Base-by-base conservation (phyloP, 2,797 vertebrate species). In the Scolopax bukidnonensis region DNA sequence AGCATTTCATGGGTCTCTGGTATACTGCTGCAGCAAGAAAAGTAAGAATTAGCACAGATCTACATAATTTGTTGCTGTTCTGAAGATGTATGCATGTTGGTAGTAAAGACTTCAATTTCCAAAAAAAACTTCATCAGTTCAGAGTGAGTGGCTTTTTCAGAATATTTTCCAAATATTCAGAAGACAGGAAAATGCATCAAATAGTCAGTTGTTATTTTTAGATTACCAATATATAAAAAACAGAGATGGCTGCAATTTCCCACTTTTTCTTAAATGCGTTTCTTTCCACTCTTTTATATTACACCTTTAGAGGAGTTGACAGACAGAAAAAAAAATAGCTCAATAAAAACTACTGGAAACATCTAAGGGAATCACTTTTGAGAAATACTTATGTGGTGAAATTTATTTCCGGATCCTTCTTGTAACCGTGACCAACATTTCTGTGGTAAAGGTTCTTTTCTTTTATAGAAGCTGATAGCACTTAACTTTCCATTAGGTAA, bases 261-360 rank as follows among this genome's bases (percentile, higher is more conserved):
- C 8, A 20, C 33, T 93, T 41, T 47, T 79, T 61, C 65, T 87
- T 59, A 59, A 94, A 79, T 33, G 43, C 2, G 1, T 79, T 94
- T 93, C 77, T 90, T 82, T 82, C 21, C 30, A 32, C 3, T 75
- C 32, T 63, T 84, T 92, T 92, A 94, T 89, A 84, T 82, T 79
- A 43, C 27, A 56, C 5, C 30, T 87, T 94, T 65, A 82, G 51
- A 91, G 45, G 12, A 87, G 2, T 4, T 87, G 63, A 74, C 68
- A 92, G 77, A 65, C n/a, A 84, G 67, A 51, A 61, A 40, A 65
- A 89, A 15, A 78, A 94, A 77, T 59, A 78, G 16, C 30, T 89
- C 59, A 47, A 65, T 93, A 87, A 94, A 89, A 93, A 10, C 27
- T 59, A 63, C 21, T 38, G 38, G 33, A 87, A 92, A 67, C 17